Percentiles rank a stretch among this genome's conserved stretches.
phyloP scores from a whole-genome alignment of 2,797 vertebrate genomes.

The Lates japonicus region DNA sequence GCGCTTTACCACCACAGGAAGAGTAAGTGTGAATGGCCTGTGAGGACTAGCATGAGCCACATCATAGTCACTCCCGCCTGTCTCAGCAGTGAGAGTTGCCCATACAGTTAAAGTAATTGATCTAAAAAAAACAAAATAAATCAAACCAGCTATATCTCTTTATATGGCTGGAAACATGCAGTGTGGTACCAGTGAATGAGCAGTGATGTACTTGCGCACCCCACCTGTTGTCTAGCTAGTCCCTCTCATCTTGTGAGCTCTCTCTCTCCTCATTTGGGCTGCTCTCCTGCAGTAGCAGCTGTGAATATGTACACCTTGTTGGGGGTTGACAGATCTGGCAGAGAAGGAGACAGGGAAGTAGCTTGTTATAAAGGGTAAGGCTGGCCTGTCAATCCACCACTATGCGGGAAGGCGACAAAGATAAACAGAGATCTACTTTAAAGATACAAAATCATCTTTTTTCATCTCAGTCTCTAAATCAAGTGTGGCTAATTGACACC shows the following conservation, averaged over 20 bases:
- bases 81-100: slow-evolving; percentile 65
- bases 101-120: slow-evolving; percentile 70
- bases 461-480: slow-evolving; percentile 10
- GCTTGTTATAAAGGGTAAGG: slow-evolving; percentile 74
- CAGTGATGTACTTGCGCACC: slow-evolving; percentile 64
- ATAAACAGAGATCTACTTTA: slow-evolving; percentile 35
- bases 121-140: slow-evolving; percentile 59
- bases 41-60: slow-evolving; percentile 70
- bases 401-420: slow-evolving; percentile 22
- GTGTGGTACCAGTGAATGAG: slow-evolving; percentile 47
- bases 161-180: slow-evolving; percentile 58
- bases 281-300: slow-evolving; percentile 67
- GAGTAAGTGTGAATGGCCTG: slow-evolving; percentile 68
- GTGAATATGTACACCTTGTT: slow-evolving; percentile 78
- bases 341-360: slow-evolving; percentile 61
- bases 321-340: slow-evolving; percentile 71
- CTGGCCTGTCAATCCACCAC: slow-evolving; percentile 64
- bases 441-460: slow-evolving; percentile 10
- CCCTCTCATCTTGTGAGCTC: slow-evolving; percentile 71
- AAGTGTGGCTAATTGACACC: slow-evolving; percentile 54
- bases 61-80: slow-evolving; percentile 70
- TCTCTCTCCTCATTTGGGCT: slow-evolving; percentile 73
- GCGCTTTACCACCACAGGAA: slow-evolving; percentile 52
- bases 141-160: slow-evolving; percentile 72
- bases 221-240: slow-evolving; percentile 70